phyloP scores from a whole-genome alignment of 2,797 vertebrate genomes.

The Benthosema pterotum region DNA sequence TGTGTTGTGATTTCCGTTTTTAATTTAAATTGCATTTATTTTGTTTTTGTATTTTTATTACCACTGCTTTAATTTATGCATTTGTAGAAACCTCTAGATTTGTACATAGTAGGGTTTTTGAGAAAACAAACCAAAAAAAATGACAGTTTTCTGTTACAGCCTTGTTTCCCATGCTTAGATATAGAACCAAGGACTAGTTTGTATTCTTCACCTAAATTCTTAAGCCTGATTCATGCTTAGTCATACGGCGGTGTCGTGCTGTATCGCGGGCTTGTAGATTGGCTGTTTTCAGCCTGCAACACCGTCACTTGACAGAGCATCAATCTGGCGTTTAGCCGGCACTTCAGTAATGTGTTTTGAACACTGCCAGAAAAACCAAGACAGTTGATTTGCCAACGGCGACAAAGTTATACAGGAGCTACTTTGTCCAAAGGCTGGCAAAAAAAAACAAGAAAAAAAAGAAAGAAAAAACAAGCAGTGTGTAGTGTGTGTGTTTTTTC shows the following conservation, averaged over 20 bases:
- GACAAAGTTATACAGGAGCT: conserved; percentile 84
- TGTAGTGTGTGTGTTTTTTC: conserved; percentile 75
- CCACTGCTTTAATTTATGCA: conserved; percentile 96
- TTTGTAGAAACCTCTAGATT: conserved; percentile 91
- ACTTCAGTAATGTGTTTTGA: conserved; percentile 87
- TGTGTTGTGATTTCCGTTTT: conserved; percentile 89
- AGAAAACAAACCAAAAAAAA: conserved; percentile 67
- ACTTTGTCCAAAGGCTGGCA: conserved; percentile 85
- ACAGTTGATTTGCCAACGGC: conserved; percentile 83
- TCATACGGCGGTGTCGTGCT: no score
- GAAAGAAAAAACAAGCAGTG: conserved; percentile 71
- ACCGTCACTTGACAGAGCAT: no score
- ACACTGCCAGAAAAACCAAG: conserved; percentile 91
- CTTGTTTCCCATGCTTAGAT: conserved; percentile 87
- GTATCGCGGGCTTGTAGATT: no score
- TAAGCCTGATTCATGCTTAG: no score
- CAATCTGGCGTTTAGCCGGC: conserved; percentile 77
- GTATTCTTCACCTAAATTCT: conserved; percentile 81
- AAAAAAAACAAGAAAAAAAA: conserved; percentile 61
- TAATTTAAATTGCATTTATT: conserved; percentile 94
- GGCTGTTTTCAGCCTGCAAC: no score
- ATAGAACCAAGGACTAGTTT: conserved; percentile 84
- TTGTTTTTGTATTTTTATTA: conserved; percentile 88
- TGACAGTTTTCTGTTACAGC: conserved; percentile 89
- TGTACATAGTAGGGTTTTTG: conserved; percentile 94